Conservation (phyloP, 2,797 vertebrate species). For the Argentina silus region DNA sequence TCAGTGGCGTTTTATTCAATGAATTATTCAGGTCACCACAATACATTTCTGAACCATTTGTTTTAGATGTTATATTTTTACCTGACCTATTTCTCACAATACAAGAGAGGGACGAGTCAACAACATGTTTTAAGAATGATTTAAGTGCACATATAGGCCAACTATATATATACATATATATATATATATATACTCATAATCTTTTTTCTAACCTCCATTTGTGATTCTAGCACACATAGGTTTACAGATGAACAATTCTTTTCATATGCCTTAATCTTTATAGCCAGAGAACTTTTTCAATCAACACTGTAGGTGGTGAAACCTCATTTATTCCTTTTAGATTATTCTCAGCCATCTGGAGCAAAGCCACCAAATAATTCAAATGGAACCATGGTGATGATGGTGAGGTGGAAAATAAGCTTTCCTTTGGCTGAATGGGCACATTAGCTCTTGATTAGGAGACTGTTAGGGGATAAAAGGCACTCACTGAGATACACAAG, state of each 20-base stretch:
- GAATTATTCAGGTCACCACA: too few relatives aligned
- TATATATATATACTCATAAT: too few relatives aligned
- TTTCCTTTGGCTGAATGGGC: background rate
- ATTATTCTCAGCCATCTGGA: background rate
- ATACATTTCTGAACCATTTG: too few relatives aligned
- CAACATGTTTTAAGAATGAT: too few relatives aligned
- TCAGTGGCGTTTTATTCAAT: too few relatives aligned
- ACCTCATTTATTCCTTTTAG: background rate
- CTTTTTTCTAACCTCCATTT: too few relatives aligned
- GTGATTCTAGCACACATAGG: background rate
- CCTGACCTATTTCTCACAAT: too few relatives aligned
- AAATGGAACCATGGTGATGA: conserved; percentile 2
- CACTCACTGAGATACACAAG: background rate
- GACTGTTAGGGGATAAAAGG: background rate
- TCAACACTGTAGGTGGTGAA: background rate
- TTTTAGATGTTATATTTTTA: too few relatives aligned
- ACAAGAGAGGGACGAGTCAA: too few relatives aligned
- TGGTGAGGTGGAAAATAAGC: background rate
- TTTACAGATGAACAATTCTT: background rate
- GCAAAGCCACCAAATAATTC: background rate
- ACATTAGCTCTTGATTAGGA: background rate
- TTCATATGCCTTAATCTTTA: background rate
- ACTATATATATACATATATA: too few relatives aligned
- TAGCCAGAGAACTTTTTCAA: background rate
- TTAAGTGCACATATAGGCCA: too few relatives aligned